Base-by-base conservation (phyloP, 2,888 invertebrate species). In the Ligdia adustata region DNA sequence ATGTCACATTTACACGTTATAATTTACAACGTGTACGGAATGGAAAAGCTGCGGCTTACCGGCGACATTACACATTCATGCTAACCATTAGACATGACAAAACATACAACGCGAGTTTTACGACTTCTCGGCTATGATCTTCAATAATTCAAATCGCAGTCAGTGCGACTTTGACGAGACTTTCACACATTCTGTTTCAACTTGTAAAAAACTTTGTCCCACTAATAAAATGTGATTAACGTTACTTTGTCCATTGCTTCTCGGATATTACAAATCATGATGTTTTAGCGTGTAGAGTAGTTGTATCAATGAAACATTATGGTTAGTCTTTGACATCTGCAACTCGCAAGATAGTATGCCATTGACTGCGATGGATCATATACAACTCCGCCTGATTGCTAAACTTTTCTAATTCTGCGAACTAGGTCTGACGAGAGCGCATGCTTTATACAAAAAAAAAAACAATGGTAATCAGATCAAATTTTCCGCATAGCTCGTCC, bases 401-500 rank as follows among this genome's bases (percentile, higher is more conserved):
- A 42, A 42, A 42, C 12, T 16, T 39, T 40, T 48, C 28, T 48
- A 41, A 34, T 24, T 57, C 18, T 39, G 15, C 45, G 52, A 50
- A 55, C 29, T 45, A n/a, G 24, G 40, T 15, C 20, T 33, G 46
- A 47, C 38, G 11, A 46, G 31, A 55, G 26, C 48, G 39, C 45
- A 48, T 42, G 51, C 43, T 42, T 55, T 31, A 39, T 47, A 48
- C 50, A 47, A 52, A 55, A 22, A 20, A n/a, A 20, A 52, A 51
- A 33, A 37, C 42, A 38, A 33, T 49, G 55, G 44, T 48, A 51
- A 54, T 45, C 52, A 45, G 51, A 58, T 53, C 58, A 39, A 52
- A 48, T 56, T 51, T 56, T 54, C 53, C 47, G 56, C 53, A 54
- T 50, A 53, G 44, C 52, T 45, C 49, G 52, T 18, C 55, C 27